phyloP scores from a whole-genome alignment of 2,888 invertebrate genomes.

The Mylabris sibirica region DNA sequence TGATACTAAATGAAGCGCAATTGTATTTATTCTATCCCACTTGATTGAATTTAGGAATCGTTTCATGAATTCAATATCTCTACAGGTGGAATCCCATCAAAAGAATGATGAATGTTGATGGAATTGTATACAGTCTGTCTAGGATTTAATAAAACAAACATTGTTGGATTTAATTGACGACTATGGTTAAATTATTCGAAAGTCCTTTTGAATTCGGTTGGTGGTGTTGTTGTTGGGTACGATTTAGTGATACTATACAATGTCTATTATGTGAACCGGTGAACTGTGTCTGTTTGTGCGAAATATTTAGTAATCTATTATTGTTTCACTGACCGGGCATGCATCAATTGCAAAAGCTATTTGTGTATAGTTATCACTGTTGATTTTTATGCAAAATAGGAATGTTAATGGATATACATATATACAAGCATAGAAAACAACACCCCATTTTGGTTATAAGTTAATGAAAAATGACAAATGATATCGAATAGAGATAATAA shows the following conservation, averaged over 20 bases:
- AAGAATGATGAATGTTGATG: background rate
- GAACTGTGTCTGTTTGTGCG: background rate
- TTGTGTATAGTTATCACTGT: constrained; percentile 25
- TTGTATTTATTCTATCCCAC: background rate
- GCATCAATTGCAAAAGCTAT: constrained; percentile 14
- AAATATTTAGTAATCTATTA: constrained; percentile 3
- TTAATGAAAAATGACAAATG: constrained; percentile 35
- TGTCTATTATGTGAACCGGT: background rate
- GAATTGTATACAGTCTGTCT: background rate
- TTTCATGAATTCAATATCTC: background rate
- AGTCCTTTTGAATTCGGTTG: constrained; percentile 1
- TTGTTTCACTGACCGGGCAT: background rate
- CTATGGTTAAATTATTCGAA: background rate
- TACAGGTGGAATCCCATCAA: background rate
- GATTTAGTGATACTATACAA: background rate
- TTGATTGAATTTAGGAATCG: background rate
- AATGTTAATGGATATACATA: constrained; percentile 23
- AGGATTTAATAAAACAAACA: background rate
- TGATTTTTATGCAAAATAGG: constrained; percentile 28
- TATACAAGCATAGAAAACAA: constrained; percentile 15
- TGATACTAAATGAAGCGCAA: background rate
- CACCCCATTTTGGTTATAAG: constrained; percentile 24
- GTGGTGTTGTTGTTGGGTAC: background rate
- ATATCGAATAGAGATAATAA: constrained; percentile 6
- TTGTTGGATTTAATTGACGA: background rate